These are phyloP conservation scores for Bostrychus sinensis DNA, from an alignment of 2,113 vertebrate genomes.

Conservation along the genomic window DNA sequence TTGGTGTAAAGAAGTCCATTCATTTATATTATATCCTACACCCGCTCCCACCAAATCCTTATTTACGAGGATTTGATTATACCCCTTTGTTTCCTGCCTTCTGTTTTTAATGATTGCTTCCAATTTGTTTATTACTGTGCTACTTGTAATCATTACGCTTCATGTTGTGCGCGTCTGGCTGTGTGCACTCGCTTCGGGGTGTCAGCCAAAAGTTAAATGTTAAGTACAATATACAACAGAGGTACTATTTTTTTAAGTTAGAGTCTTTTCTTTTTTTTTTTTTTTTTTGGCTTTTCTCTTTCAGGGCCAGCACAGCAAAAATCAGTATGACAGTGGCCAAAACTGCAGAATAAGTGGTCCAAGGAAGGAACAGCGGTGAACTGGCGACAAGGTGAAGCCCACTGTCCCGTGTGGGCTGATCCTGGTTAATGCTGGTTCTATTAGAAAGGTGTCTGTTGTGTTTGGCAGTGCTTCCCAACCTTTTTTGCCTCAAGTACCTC, in stretches of 20 bases:
- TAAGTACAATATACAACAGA: constrained; percentile 17
- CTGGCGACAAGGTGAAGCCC: no score
- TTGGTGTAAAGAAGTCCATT: constrained; percentile 23
- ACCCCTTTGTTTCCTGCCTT: constrained; percentile 25
- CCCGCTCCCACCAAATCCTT: constrained; percentile 15
- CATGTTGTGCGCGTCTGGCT: constrained; percentile 23
- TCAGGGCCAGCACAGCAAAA: no score
- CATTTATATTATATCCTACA: constrained; percentile 23
- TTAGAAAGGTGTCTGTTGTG: no score
- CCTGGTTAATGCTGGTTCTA: no score
- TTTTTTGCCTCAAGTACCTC: no score
- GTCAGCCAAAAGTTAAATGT: constrained; percentile 28
- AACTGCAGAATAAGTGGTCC: no score
- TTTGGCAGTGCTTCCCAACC: no score
- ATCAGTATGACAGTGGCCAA: no score
- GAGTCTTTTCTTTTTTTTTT: constrained; percentile 4
- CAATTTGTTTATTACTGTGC: constrained; percentile 21
- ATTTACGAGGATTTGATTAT: constrained; percentile 34
- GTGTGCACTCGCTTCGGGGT: constrained; percentile 7
- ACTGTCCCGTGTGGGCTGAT: no score
- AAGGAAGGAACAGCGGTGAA: no score
- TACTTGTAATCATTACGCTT: constrained; percentile 35
- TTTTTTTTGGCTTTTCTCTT: neutral
- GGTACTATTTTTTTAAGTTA: constrained; percentile 11
- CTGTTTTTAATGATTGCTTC: constrained; percentile 24